Base-by-base conservation (phyloP, 1,140 invertebrate species). In the Anoplolepis gracilipes region DNA sequence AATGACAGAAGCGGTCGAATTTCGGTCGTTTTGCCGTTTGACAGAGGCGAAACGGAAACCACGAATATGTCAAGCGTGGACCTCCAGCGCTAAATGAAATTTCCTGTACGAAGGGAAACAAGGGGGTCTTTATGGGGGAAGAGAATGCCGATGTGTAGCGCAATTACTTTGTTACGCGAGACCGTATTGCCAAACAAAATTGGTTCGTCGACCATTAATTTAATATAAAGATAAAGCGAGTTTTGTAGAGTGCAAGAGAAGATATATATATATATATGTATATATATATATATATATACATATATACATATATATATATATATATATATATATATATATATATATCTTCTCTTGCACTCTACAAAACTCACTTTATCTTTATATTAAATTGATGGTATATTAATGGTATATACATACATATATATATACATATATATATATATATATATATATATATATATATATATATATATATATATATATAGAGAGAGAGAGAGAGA, bases 311-410 rank as follows among this genome's bases (percentile, higher is more conserved):
- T n/a, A n/a, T n/a, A n/a, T n/a, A n/a, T n/a, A n/a, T n/a, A n/a
- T n/a, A n/a, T n/a, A n/a, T n/a, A n/a, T n/a, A n/a, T n/a, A n/a
- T n/a, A n/a, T n/a, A n/a, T n/a, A n/a, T n/a, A n/a, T n/a, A n/a
- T n/a, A n/a, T n/a, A n/a, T 46, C 11, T n/a, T 49, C 46, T 49
- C 65, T 39, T 67, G 39, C 33, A 0, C 11, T 30, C 16, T 25
- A 13, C 19, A 28, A 3, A 19, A 30, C 30, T 64, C 57, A 13
- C 10, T 85, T 7, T 67, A 79, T 79, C 75, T 67, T 84, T 84
- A 70, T 85, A 87, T 87, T 78, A 85, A 85, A 85, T 87, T 85
- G 79, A 87, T 85, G 59, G 42, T 64, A n/a, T n/a, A n/a, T n/a
- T n/a, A n/a, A n/a, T n/a, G n/a, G n/a, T n/a, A n/a, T n/a, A n/a